These are phyloP conservation scores for Musca vetustissima DNA, from an alignment of 1,140 invertebrate species.

Conservation along the genomic window DNA sequence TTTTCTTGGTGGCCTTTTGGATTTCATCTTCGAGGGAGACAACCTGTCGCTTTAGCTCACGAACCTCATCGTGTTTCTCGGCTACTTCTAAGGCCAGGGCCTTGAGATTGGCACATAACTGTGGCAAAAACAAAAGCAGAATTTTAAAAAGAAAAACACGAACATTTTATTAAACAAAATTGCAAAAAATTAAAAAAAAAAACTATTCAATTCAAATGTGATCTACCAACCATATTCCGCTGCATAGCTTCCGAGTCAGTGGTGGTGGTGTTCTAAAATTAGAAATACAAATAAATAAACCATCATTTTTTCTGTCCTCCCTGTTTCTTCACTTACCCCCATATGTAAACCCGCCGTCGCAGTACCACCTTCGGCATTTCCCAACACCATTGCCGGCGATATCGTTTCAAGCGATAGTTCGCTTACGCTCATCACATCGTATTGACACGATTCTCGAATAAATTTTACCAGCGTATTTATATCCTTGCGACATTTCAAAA, in stretches of 20 bases:
- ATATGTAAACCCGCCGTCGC: neutral
- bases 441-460: slow-evolving; percentile 39
- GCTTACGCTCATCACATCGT: slow-evolving; percentile 32
- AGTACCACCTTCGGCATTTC: slow-evolving; percentile 4
- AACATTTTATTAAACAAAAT: slow-evolving; percentile 11
- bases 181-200: neutral
- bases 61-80: slow-evolving; percentile 48
- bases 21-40: slow-evolving; percentile 44
- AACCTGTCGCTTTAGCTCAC: slow-evolving; percentile 37
- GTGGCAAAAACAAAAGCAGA: neutral
- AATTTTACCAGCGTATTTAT: slow-evolving; percentile 38
- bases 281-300: neutral
- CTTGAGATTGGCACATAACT: slow-evolving; percentile 36
- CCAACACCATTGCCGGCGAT: slow-evolving; percentile 36
- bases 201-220: neutral
- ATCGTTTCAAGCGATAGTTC: slow-evolving; percentile 39
- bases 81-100: slow-evolving; percentile 48
- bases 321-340: neutral
- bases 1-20: slow-evolving; percentile 45
- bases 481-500: slow-evolving; percentile 40
- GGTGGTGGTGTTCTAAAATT: slow-evolving; percentile 31
- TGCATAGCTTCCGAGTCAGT: slow-evolving; percentile 31
- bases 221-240: slow-evolving; percentile 42
- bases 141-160: neutral
- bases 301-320: neutral